phyloP scores from a whole-genome alignment of 2,888 invertebrate genomes.

The Dichetophora obliterata region DNA sequence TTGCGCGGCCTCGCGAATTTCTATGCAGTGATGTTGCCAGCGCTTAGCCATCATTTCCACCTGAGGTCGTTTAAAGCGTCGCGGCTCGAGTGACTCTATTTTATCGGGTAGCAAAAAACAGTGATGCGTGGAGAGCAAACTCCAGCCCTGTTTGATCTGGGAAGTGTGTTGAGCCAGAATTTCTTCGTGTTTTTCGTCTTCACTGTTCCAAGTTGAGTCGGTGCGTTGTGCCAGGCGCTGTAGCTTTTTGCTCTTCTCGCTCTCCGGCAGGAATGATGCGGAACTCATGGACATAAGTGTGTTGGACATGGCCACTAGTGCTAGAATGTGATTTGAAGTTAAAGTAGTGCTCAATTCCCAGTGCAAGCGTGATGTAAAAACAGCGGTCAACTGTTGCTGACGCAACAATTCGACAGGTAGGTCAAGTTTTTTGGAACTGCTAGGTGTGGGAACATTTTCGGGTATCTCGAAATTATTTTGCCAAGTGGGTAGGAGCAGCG shows the following conservation, averaged over 20 bases:
- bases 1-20: slow-evolving; percentile 97
- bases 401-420: slow-evolving; percentile 79
- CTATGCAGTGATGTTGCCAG: slow-evolving; percentile 99
- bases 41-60: slow-evolving; percentile 97
- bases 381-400: slow-evolving; percentile 82
- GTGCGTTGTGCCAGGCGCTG: slow-evolving; percentile 63
- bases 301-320: slow-evolving; percentile 94
- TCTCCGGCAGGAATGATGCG: slow-evolving; percentile 91
- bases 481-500: slow-evolving; percentile 92
- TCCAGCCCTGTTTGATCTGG: slow-evolving; percentile 98
- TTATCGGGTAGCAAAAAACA: slow-evolving; percentile 96
- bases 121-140: slow-evolving; percentile 93
- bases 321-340: slow-evolving; percentile 95
- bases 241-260: slow-evolving; percentile 83
- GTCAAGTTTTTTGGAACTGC: slow-evolving; percentile 64
- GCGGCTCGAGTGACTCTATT: slow-evolving; percentile 74
- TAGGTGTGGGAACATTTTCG: slow-evolving; percentile 57
- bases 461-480: slow-evolving; percentile 73
- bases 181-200: slow-evolving; percentile 88
- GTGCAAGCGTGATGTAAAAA: slow-evolving; percentile 89
- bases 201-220: slow-evolving; percentile 76
- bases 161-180: slow-evolving; percentile 88
- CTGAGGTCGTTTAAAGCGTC: slow-evolving; percentile 91
- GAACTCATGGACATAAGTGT: slow-evolving; percentile 98
- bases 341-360: slow-evolving; percentile 97